Evolutionary conservation across 1,140 invertebrate genomes (phyloP).

Genomic region (Drosophila subpulchrella): DNA sequence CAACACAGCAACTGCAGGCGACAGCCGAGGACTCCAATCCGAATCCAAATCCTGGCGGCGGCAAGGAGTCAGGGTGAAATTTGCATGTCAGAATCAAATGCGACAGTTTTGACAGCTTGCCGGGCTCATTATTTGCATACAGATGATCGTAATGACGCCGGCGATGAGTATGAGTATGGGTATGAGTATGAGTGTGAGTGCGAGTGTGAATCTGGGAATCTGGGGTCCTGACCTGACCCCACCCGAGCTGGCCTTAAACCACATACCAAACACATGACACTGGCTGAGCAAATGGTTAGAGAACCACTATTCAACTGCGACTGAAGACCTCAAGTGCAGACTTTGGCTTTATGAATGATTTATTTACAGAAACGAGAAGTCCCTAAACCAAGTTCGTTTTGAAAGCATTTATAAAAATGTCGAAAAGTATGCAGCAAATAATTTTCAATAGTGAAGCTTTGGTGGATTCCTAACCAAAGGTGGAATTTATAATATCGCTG

Average conservation of each 20-base stretch:
- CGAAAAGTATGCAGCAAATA: too few species aligned
- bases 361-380: neutral
- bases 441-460: too few species aligned
- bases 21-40: constrained; percentile 25
- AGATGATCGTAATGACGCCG: constrained; percentile 39
- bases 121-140: constrained; percentile 65
- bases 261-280: constrained; percentile 9
- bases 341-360: neutral
- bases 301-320: constrained; percentile 11
- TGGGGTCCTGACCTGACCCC: constrained; percentile 1
- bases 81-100: constrained; percentile 77
- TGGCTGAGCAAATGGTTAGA: constrained; percentile 3
- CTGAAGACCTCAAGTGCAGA: neutral
- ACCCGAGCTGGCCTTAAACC: constrained; percentile 24
- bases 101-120: constrained; percentile 75
- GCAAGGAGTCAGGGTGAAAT: constrained; percentile 41
- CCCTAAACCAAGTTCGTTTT: neutral
- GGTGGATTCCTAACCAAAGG: too few species aligned
- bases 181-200: too few species aligned
- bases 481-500: too few species aligned
- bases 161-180: constrained; percentile 17
- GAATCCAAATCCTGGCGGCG: neutral
- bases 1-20: constrained; percentile 58
- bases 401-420: too few species aligned
- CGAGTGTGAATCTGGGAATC: neutral